Base-by-base conservation (phyloP, 1,140 invertebrate species). In the Stratiolaelaps scimitus region DNA sequence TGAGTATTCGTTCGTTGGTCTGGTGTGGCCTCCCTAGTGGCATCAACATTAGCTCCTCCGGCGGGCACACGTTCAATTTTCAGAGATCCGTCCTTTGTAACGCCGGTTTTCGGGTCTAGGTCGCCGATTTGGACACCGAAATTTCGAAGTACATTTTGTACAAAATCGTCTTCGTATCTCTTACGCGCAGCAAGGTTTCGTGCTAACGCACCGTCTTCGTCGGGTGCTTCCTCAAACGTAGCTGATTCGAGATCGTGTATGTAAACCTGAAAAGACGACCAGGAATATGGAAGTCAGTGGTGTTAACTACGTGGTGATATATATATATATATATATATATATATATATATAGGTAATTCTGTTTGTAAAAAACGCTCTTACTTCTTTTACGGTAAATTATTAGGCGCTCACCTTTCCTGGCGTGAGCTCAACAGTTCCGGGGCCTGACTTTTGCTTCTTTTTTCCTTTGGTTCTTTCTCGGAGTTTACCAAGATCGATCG, bases 121-220 rank as follows among this genome's bases (percentile, higher is more conserved):
- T 40, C 5, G 10, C 34, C 34, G 4, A 40, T 40, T 23, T 60
- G 53, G 23, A 60, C 23, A 19, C 53, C 53, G 53, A 29, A 60
- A 34, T 60, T 60, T 26, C 34, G 15, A 15, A 60, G 20, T 2
- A 60, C 34, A 26, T 60, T 60, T 34, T 60, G 26, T 17, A 60
- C 15, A 23, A 60, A 60, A 60, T 60, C 53, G 26, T 60, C 53
- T 60, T 60, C 53, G 10, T 60, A 60, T 23, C 26, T 60, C 23
- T 60, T 60, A 15, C 53, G 53, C 26, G 53, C 53, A 19, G 26
- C 53, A 34, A 60, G 20, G 10, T 60, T 60, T 34, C 23, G n/a
- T 2, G 53, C 53, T 15, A 60, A 34, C 1, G 53, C 34, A 23
- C 53, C 53, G 10, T 60, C 53, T 15, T 60, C 53, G 23, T 60